Conservation (phyloP, 2,888 invertebrate genomes). For the Drosophila diplacantha region DNA sequence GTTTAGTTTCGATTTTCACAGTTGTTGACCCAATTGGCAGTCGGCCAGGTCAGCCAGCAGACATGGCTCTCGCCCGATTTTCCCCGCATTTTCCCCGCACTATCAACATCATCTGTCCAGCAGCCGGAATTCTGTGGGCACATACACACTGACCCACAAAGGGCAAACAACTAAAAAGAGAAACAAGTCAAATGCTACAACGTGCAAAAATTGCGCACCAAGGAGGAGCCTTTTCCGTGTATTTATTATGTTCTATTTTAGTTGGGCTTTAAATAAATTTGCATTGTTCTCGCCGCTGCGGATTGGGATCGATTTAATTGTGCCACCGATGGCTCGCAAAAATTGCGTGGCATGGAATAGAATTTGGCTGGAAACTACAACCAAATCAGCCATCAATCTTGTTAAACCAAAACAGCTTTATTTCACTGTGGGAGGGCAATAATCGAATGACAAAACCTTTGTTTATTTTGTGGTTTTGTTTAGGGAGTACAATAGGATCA, state of each 20-base stretch:
- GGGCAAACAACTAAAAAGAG: slow-evolving; percentile 17
- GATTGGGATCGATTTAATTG: slow-evolving; percentile 27
- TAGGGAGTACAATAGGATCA: neutral
- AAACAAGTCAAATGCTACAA: slow-evolving; percentile 38
- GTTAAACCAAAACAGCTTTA: slow-evolving; percentile 16
- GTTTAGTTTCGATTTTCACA: slow-evolving; percentile 25
- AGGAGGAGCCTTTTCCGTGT: slow-evolving; percentile 26
- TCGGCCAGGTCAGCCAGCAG: slow-evolving; percentile 59
- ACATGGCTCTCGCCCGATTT: slow-evolving; percentile 17
- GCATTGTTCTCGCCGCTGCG: slow-evolving; percentile 8
- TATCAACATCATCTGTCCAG: slow-evolving; percentile 12
- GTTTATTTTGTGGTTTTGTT: neutral
- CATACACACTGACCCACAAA: slow-evolving; percentile 26
- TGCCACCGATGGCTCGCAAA: slow-evolving; percentile 10
- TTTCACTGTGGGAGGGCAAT: slow-evolving; percentile 5
- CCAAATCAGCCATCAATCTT: slow-evolving; percentile 37
- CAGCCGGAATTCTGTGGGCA: slow-evolving; percentile 22
- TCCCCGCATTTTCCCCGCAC: neutral
- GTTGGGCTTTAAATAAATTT: slow-evolving; percentile 22
- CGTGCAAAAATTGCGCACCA: slow-evolving; percentile 38
- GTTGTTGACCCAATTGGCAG: slow-evolving; percentile 66
- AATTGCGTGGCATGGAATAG: neutral
- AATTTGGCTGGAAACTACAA: slow-evolving; percentile 12
- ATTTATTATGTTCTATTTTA: slow-evolving; percentile 22
- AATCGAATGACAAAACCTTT: slow-evolving; percentile 5